phyloP scores from a whole-genome alignment of 1,140 invertebrate species.

The Charaxes varanes region DNA sequence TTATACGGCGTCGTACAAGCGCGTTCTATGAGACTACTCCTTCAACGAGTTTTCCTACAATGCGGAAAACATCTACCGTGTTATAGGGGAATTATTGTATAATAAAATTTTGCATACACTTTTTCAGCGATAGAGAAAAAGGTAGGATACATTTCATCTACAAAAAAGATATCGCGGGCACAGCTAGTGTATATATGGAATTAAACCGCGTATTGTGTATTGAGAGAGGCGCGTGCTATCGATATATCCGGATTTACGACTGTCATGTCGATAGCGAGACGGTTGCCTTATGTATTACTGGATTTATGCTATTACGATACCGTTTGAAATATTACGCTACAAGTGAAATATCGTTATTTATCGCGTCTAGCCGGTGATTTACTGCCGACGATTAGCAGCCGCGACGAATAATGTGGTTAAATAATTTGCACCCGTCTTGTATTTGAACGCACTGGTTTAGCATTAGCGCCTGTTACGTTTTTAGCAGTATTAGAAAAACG shows the following conservation, averaged over 20 bases:
- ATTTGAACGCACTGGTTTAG: no score
- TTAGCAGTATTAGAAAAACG: no score
- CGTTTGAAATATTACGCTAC: conserved; percentile 16
- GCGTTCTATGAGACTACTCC: no score
- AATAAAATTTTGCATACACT: no score
- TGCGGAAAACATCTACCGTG: no score
- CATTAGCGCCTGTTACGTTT: no score
- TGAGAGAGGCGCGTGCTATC: neutral
- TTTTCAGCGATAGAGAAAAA: no score
- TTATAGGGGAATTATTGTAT: no score
- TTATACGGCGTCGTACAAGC: no score
- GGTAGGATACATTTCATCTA: no score
- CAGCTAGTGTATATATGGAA: neutral
- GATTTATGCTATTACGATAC: conserved; percentile 17
- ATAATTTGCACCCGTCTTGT: conserved; percentile 10
- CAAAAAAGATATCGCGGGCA: no score
- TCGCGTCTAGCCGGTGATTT: conserved; percentile 13
- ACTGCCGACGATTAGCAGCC: conserved; percentile 14
- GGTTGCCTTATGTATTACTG: conserved; percentile 10
- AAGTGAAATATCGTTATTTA: conserved; percentile 20
- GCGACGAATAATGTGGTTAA: conserved; percentile 12
- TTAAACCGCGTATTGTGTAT: neutral
- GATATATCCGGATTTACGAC: conserved; percentile 12
- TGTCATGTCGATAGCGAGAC: conserved; percentile 13
- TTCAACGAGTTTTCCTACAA: no score